phyloP scores from a whole-genome alignment of 2,888 invertebrate genomes.

The Microchrysa polita region DNA sequence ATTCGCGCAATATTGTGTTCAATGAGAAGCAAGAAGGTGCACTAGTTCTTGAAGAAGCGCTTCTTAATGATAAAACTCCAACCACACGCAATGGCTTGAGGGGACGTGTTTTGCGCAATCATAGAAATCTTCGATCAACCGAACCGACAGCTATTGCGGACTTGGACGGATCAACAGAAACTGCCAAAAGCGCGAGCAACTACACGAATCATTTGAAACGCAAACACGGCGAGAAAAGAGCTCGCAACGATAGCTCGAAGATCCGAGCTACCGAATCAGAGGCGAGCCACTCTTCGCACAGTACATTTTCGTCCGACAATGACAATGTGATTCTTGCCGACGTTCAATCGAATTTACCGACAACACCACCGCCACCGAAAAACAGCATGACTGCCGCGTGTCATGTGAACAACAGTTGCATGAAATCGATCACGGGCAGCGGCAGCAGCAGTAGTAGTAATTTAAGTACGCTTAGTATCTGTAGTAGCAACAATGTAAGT shows the following conservation, averaged over 20 bases:
- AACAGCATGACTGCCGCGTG: background rate
- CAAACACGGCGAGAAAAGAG: background rate
- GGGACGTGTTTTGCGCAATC: conserved; percentile 46
- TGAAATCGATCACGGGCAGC: conserved; percentile 50
- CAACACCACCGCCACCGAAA: conserved; percentile 24
- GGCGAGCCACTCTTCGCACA: background rate
- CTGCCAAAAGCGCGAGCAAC: conserved; percentile 9
- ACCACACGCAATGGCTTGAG: conserved; percentile 37
- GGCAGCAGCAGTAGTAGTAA: conserved; percentile 54
- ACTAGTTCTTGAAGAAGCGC: conserved; percentile 36
- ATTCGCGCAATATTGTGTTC: conserved; percentile 62
- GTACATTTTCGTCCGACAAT: background rate
- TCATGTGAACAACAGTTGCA: conserved; percentile 33
- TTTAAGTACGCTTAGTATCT: conserved; percentile 55
- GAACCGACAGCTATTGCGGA: background rate
- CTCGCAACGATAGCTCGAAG: background rate
- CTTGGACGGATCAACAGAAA: conserved; percentile 8
- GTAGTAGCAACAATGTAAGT: conserved; percentile 53
- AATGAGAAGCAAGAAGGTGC: conserved; percentile 64
- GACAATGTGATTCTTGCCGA: background rate
- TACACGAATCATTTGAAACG: background rate
- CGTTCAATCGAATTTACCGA: conserved; percentile 34
- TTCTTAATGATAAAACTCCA: background rate
- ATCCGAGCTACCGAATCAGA: background rate
- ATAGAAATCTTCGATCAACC: conserved; percentile 3